Evolutionary conservation across 2,797 vertebrate genomes (phyloP), one percentile per base, ranked within the genome.

Genomic region (Acestrorhynchus altus): DNA sequence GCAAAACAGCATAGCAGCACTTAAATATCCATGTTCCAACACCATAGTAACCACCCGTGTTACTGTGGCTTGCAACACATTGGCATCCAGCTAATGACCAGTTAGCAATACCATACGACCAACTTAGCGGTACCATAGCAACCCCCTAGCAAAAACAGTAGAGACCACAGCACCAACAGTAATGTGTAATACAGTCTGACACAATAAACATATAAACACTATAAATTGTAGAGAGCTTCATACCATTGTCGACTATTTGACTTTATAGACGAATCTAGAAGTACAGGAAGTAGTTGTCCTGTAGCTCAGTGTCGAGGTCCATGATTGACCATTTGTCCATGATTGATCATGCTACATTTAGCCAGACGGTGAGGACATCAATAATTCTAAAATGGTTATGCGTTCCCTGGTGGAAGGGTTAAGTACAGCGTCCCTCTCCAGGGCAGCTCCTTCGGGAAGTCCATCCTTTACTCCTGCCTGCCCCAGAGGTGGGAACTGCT

Each of bases 371-470:
- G 89, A 90, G 90, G 89, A 93, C 94, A 93, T 95, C 95, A 96
- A 95, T 96, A 94, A 94, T 93, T 93, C 93, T 89, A 94, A 94
- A 95, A 95, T 90, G 91, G 91, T 90, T 90, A 91, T 83, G 88
- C 93, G 93, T 90, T 90, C 88, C 67, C 86, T 88, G 88, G 92
- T 95, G 84, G 80, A 94, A 93, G 94, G 92, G 94, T 96, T 95
- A 95, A 96, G 93, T 94, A 93, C 90, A 91, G 90, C 86, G 54
- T 89, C 87, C 90, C 88, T 81, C 81, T 90, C 83, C 52, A 84
- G 92, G 90, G 88, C 90, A 85, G 83, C 86, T 91, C 92, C 92
- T 89, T 76, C 66, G 92, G 93, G 93, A 93, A 81, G 61, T 84
- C 81, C 90, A 86, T 85, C 89, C 88, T 83, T 86, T 90, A 92